These are phyloP conservation scores for Perizoma affinitatum DNA, from an alignment of 2,888 invertebrate genomes.

Conservation along the genomic window DNA sequence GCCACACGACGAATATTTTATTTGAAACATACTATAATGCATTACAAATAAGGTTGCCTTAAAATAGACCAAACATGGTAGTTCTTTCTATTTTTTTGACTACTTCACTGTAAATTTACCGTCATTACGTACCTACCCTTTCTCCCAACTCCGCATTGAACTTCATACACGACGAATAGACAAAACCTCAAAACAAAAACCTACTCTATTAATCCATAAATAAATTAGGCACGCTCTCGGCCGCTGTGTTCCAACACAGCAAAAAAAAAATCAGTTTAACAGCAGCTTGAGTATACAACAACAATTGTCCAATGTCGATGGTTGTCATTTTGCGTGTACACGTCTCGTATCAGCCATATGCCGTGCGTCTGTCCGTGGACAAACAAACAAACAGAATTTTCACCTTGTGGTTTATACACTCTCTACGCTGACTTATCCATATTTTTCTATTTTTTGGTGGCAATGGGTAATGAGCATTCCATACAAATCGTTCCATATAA, in stretches of 20 bases:
- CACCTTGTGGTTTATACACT: slow-evolving; percentile 45
- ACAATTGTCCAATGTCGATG: slow-evolving; percentile 70
- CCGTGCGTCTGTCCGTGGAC: slow-evolving; percentile 64
- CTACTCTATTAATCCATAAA: slow-evolving; percentile 46
- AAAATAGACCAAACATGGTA: too few species aligned
- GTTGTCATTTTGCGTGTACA: slow-evolving; percentile 75
- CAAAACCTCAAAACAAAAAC: slow-evolving; percentile 28
- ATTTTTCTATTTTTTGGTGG: too few species aligned
- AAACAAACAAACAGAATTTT: slow-evolving; percentile 62
- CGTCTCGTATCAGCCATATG: slow-evolving; percentile 67
- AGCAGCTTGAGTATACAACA: slow-evolving; percentile 66
- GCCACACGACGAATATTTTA: too few species aligned
- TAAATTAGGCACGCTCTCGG: slow-evolving; percentile 50
- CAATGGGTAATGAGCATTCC: too few species aligned
- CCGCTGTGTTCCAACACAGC: slow-evolving; percentile 43
- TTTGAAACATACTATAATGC: too few species aligned
- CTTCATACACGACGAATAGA: slow-evolving; percentile 10
- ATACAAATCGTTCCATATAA: too few species aligned
- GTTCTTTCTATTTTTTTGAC: too few species aligned
- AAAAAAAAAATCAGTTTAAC: slow-evolving; percentile 55
- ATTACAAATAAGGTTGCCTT: too few species aligned
- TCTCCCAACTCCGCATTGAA: not conserved
- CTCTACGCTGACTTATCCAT: too few species aligned
- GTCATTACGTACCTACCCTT: too few species aligned
- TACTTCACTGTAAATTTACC: too few species aligned